Percentiles rank a stretch among this genome's conserved stretches.
phyloP scores from a whole-genome alignment of 2,113 vertebrate species.

The Scomber colias region DNA sequence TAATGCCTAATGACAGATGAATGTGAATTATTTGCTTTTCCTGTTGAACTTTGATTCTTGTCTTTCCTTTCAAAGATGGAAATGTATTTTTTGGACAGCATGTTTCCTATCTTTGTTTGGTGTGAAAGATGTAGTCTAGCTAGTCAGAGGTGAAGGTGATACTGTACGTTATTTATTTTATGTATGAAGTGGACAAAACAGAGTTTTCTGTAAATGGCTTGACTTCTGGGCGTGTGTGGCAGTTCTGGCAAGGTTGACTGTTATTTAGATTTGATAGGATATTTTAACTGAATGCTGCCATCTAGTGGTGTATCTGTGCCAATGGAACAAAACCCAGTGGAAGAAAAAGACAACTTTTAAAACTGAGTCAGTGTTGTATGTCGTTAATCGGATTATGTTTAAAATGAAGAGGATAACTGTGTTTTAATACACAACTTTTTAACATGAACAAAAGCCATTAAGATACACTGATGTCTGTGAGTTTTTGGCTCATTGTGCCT shows the following conservation, averaged over 20 bases:
- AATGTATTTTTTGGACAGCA: neutral
- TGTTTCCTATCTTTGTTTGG: slow-evolving; percentile 50
- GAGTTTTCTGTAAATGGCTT: no score
- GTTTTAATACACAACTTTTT: no score
- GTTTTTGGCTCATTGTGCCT: no score
- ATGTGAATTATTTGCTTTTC: slow-evolving; percentile 36
- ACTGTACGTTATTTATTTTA: no score
- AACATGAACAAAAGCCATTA: no score
- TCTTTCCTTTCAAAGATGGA: neutral
- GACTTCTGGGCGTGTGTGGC: neutral
- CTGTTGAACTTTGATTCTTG: slow-evolving; percentile 27
- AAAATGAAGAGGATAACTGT: no score
- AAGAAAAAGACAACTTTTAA: neutral
- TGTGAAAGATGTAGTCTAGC: neutral
- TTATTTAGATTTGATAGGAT: neutral
- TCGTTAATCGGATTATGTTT: no score
- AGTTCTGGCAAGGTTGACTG: neutral
- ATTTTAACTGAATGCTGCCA: slow-evolving; percentile 39
- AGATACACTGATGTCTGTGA: no score
- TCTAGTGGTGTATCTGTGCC: slow-evolving; percentile 34
- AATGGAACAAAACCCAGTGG: neutral
- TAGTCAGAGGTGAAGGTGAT: neutral
- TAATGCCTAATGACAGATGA: slow-evolving; percentile 11
- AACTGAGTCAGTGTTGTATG: no score
- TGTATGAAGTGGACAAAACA: neutral